Evolutionary conservation across 2,888 invertebrate species (phyloP), one percentile per base, ranked within the genome.

Genomic region (Strigamia transsilvanica): DNA sequence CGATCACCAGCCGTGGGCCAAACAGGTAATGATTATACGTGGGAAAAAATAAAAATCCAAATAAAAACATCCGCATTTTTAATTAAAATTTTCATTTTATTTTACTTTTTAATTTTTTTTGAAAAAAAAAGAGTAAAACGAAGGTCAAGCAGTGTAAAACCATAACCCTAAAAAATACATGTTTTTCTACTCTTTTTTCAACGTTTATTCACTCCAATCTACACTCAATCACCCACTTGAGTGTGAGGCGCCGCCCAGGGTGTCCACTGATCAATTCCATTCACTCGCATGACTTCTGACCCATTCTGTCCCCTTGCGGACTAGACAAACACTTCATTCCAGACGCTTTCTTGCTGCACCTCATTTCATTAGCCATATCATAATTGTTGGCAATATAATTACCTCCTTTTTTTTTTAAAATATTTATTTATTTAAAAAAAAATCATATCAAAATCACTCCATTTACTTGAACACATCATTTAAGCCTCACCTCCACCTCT

Each of bases 171-270:
- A 73, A 73, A 23, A 73, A 73, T 12, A 27, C 27, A 10, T 73
- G 73, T 73, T 73, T 27, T 73, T 73, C 23, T 27, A 27, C 32
- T 15, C n/a, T 73, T 73, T 73, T 73, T 73, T 73, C 32, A 7
- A 32, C 73, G 23, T 73, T 73, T 73, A 32, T 73, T 73, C 32
- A 73, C 27, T 73, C 27, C 73, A 23, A 73, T 73, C 73, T 38
- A 38, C 73, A 73, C 73, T 73, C 73, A 73, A 73, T 73, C 73
- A 73, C 73, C 73, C 73, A 73, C 73, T 73, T 73, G 73, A 73
- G 73, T 73, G 73, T 73, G 32, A 73, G 73, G 73, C 73, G 73
- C 73, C 73, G 73, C 73, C 73, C 73, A 73, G 73, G 73, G 73
- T 73, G 73, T 73, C 73, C 73, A 73, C 27, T 73, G 73, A 27